A percentile compares a stretch with the other conserved stretches of the same genome.
Evolutionary conservation across 2,113 vertebrate genomes (phyloP).

Genomic region (Xiphorhynchus elegans): DNA sequence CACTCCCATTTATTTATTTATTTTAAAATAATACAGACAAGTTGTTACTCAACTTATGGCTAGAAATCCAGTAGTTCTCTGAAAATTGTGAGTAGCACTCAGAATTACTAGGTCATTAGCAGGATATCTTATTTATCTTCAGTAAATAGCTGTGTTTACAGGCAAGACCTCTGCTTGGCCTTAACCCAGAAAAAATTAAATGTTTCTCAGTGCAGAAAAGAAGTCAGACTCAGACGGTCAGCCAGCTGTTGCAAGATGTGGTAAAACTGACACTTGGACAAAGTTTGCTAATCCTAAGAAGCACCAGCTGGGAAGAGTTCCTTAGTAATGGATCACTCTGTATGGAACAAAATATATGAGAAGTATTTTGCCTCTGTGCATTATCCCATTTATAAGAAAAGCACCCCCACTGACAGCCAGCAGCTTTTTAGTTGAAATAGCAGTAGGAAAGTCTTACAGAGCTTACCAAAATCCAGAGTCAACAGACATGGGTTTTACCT

Average conservation of each 20-base stretch:
- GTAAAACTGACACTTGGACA: background rate
- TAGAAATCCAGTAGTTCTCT: background rate
- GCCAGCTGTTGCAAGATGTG: background rate
- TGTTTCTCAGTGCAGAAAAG: background rate
- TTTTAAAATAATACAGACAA: background rate
- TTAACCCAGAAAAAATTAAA: background rate
- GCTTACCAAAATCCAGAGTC: background rate
- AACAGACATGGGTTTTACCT: background rate
- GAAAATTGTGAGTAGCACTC: background rate
- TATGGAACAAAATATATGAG: background rate
- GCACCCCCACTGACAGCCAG: background rate
- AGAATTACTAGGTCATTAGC: background rate
- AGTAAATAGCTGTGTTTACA: background rate
- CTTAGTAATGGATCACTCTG: background rate
- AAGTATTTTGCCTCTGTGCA: background rate
- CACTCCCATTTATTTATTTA: background rate
- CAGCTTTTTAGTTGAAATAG: background rate
- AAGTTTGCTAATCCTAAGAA: background rate
- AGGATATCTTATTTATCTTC: background rate
- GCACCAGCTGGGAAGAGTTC: background rate
- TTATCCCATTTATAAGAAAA: background rate
- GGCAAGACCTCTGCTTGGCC: background rate
- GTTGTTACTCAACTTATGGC: background rate
- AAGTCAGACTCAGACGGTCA: accelerated
- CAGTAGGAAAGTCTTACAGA: background rate